Conservation (phyloP, 2,797 vertebrate genomes). For the Sebastes vulpes region DNA sequence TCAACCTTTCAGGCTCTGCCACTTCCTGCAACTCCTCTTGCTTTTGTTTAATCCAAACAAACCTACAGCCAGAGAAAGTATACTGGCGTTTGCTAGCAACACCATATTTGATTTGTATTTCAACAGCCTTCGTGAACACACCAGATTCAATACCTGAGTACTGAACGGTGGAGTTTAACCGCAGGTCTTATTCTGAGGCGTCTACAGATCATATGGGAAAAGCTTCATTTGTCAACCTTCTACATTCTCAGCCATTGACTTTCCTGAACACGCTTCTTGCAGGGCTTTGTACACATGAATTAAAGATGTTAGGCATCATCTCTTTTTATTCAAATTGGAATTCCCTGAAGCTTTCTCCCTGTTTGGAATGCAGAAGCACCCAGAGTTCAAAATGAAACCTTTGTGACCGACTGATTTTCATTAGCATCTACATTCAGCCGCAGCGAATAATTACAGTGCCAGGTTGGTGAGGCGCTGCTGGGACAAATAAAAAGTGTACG, state of each 20-base stretch:
- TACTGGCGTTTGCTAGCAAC: background rate
- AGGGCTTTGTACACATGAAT: slow-evolving; percentile 71
- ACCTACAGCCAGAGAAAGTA: background rate
- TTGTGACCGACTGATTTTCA: slow-evolving; percentile 64
- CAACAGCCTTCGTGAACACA: background rate
- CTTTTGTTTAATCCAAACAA: background rate
- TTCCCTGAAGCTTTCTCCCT: slow-evolving; percentile 68
- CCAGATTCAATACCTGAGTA: background rate
- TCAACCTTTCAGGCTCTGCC: background rate
- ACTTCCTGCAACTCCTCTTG: background rate
- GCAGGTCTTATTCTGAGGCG: background rate
- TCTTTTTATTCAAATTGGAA: slow-evolving; percentile 77
- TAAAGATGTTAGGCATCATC: slow-evolving; percentile 74
- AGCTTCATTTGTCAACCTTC: slow-evolving; percentile 53
- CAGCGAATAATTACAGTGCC: slow-evolving; percentile 35
- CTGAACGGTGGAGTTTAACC: background rate
- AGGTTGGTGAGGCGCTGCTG: background rate
- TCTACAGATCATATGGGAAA: background rate
- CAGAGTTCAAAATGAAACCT: slow-evolving; percentile 68
- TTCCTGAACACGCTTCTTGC: slow-evolving; percentile 61
- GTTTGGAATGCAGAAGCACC: slow-evolving; percentile 62
- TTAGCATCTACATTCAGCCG: slow-evolving; percentile 57
- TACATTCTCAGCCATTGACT: slow-evolving; percentile 50
- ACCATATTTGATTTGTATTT: background rate
- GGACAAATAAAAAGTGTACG: background rate